Conservation (phyloP, 2,113 vertebrate genomes). For the Pristiophorus japonicus region DNA sequence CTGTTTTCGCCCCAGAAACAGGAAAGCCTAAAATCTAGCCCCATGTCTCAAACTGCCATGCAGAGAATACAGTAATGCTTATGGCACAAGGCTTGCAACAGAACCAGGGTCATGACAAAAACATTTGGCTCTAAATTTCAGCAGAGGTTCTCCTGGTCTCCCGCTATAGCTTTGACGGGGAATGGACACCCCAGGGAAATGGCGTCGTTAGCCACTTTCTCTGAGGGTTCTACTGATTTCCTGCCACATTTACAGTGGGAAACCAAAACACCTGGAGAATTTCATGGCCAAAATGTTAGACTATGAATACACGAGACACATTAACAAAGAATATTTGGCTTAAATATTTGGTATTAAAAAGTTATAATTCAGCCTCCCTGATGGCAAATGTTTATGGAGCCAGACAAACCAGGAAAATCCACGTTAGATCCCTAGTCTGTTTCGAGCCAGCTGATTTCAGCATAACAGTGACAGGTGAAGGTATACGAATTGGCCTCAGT, state of each 20-base stretch:
- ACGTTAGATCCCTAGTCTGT: neutral
- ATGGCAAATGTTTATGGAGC: neutral
- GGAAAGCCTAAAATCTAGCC: no score
- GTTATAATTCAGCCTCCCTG: neutral
- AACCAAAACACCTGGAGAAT: neutral
- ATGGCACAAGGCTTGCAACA: neutral
- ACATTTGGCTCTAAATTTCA: neutral
- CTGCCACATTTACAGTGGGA: neutral
- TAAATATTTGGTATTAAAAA: neutral
- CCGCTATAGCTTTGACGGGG: neutral
- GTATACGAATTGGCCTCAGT: neutral
- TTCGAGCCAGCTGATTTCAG: no score
- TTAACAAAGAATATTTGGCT: neutral
- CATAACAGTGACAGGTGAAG: neutral
- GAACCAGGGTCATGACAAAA: neutral
- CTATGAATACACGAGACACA: neutral
- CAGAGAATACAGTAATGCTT: neutral
- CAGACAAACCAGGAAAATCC: neutral
- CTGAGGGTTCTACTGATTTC: neutral
- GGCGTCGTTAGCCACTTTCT: neutral
- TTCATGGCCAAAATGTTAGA: neutral
- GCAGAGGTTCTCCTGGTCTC: neutral
- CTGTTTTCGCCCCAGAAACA: no score
- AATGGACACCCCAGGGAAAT: neutral
- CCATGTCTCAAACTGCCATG: neutral